phyloP scores from a whole-genome alignment of 2,888 invertebrate species.

The Cabera pusaria region DNA sequence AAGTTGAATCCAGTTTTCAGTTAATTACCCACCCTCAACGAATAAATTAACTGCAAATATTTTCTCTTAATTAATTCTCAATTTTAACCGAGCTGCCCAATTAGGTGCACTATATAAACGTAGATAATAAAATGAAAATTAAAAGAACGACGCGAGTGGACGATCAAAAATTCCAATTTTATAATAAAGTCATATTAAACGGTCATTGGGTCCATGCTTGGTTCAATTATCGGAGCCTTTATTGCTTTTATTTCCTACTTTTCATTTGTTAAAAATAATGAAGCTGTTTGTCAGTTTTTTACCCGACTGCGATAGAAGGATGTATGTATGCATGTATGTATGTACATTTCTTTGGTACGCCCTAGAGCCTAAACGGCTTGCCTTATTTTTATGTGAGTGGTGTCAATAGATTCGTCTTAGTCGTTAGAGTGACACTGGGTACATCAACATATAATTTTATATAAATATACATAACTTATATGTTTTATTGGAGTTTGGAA shows the following conservation, averaged over 20 bases:
- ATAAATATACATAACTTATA: no score
- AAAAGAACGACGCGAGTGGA: constrained; percentile 5
- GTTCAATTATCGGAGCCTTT: constrained; percentile 15
- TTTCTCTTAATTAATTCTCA: constrained; percentile 15
- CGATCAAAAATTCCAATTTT: constrained; percentile 23
- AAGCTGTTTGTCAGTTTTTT: no score
- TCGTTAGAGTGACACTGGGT: no score
- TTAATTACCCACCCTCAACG: constrained; percentile 9
- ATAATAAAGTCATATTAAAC: constrained; percentile 21
- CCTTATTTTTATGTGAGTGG: no score
- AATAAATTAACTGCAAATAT: constrained; percentile 22
- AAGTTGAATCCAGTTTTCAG: neutral
- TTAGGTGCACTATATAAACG: constrained; percentile 15
- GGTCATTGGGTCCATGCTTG: constrained; percentile 14
- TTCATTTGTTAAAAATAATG: no score
- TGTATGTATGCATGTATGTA: no score
- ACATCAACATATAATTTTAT: no score
- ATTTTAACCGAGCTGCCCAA: constrained; percentile 15
- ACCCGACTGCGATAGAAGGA: no score
- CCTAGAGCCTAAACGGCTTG: no score
- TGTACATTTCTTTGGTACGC: no score
- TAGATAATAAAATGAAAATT: constrained; percentile 18
- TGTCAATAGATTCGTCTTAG: no score
- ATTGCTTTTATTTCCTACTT: constrained; percentile 28
- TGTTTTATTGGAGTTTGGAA: no score